These are phyloP conservation scores for Peromyscus melanophrys DNA, from an alignment of 2,797 vertebrate species.

Conservation along the genomic window DNA sequence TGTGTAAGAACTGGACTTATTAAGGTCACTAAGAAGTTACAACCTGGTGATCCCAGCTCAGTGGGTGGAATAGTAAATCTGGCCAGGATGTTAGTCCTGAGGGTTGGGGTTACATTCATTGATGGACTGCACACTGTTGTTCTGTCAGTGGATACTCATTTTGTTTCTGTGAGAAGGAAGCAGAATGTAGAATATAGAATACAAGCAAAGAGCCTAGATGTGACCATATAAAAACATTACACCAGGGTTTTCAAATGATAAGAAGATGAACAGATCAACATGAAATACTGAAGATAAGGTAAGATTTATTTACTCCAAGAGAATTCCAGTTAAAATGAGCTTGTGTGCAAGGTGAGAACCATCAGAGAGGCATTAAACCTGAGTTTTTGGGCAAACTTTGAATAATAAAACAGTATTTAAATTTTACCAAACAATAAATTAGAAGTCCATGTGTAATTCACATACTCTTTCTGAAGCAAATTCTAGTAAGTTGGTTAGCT, in stretches of 20 bases:
- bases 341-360: background rate
- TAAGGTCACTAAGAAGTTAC: slow-evolving; percentile 15
- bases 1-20: background rate
- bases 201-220: background rate
- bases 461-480: background rate
- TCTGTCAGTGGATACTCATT: background rate
- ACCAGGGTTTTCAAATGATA: background rate
- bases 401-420: background rate
- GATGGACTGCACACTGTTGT: no score
- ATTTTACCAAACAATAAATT: background rate
- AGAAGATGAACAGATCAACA: background rate
- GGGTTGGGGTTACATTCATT: background rate
- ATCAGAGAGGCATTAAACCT: no score
- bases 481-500: background rate
- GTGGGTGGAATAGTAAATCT: background rate
- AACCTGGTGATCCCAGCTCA: background rate
- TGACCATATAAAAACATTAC: background rate
- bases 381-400: background rate
- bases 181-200: background rate
- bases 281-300: background rate
- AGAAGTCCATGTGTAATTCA: background rate
- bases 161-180: background rate
- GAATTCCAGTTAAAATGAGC: background rate
- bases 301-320: background rate
- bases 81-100: background rate